Base-by-base conservation (phyloP, 2,888 invertebrate species). In the Metalampra italica region DNA sequence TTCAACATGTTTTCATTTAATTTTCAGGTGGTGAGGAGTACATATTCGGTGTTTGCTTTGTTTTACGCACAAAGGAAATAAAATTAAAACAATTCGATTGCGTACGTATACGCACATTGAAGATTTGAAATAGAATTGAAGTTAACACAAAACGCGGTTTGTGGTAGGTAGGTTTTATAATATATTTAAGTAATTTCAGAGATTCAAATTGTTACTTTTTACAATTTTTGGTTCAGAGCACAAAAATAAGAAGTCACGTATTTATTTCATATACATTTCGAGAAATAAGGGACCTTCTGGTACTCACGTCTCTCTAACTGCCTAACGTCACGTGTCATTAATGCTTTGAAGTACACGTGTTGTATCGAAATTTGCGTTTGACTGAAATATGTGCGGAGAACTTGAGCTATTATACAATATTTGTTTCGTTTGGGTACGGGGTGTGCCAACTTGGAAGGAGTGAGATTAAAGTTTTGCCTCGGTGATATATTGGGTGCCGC, bases 1-100 rank as follows among this genome's bases (percentile, higher is more conserved):
- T 5, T 22, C 22, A 22, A 22, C 5, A 5, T 22, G 22, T 22
- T 22, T 22, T 22, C 22, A 22, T 22, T 22, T 5, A 2, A 22
- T 22, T 22, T 52, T 55, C 81, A 86, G 86, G 84, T 85, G 44
- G 56, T 84, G 47, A 71, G 81, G 53, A 64, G 67, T 46, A 84
- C 84, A 1, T 86, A 86, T 51, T 86, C 86, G 4, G 82, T 85
- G 7, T 84, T 84, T 45, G 82, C 86, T 22, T 68, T 86, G 47
- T 71, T 86, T 63, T 75, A 82, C 55, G 81, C 85, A 44, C 77
- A 77, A 60, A 65, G 78, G 51, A 64, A 71, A 60, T 75, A 64
- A 58, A 45, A 12, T 37, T 11, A 11, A 32, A 11, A 22, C 22
- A 22, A 22, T 22, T 5, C 22, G 22, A 22, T 22, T 22, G 22